Conservation (phyloP, 1,140 invertebrate species). For the Brachionus asplanchnoidis region DNA sequence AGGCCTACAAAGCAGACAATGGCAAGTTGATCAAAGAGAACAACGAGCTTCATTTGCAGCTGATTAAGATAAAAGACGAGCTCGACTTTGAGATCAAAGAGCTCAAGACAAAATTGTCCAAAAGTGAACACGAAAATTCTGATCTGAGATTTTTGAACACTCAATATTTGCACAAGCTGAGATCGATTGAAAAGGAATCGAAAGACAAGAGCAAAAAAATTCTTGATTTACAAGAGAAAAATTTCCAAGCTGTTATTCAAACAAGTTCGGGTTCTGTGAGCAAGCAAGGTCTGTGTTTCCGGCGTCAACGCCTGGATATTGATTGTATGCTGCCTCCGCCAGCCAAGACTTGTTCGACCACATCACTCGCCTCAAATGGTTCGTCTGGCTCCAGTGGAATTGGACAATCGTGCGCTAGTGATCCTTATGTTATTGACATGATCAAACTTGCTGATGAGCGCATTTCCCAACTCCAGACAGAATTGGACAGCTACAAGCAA, state of each 20-base stretch:
- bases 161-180: slow-evolving; percentile 61
- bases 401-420: slow-evolving; percentile 47
- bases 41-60: slow-evolving; percentile 67
- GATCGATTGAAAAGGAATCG: slow-evolving; percentile 60
- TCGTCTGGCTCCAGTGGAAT: background rate
- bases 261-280: slow-evolving; percentile 49
- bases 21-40: slow-evolving; percentile 58
- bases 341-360: slow-evolving; percentile 43
- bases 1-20: slow-evolving; percentile 52
- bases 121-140: slow-evolving; percentile 62
- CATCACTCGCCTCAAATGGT: background rate
- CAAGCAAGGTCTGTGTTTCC: slow-evolving; percentile 50
- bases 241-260: slow-evolving; percentile 59
- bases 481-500: slow-evolving; percentile 46
- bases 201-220: slow-evolving; percentile 62
- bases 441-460: slow-evolving; percentile 54
- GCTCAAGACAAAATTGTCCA: slow-evolving; percentile 61
- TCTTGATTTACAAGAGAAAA: slow-evolving; percentile 62
- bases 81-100: slow-evolving; percentile 61
- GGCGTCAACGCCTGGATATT: slow-evolving; percentile 56
- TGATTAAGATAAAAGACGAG: slow-evolving; percentile 65
- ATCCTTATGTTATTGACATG: slow-evolving; percentile 55
- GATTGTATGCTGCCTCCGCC: slow-evolving; percentile 50
- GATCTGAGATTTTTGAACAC: slow-evolving; percentile 62
- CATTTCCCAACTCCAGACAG: slow-evolving; percentile 50